These are phyloP conservation scores for Chrysina gloriosa DNA, from an alignment of 2,888 invertebrate species.

Conservation along the genomic window DNA sequence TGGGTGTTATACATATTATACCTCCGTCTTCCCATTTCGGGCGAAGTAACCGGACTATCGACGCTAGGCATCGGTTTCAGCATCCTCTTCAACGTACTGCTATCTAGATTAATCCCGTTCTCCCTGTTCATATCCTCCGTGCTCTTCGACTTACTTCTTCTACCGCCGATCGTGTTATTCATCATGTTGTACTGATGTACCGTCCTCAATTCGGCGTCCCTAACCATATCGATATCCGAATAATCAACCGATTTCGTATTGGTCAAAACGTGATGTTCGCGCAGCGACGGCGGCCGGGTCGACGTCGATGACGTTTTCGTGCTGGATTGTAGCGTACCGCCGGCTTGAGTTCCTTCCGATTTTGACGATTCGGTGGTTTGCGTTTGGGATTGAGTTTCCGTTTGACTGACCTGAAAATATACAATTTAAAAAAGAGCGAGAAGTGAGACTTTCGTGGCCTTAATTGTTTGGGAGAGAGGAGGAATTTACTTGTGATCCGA, in stretches of 20 bases:
- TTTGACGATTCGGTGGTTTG: slow-evolving; percentile 69
- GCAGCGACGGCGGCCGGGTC: slow-evolving; percentile 62
- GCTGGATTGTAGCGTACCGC: slow-evolving; percentile 74
- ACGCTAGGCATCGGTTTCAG: slow-evolving; percentile 93
- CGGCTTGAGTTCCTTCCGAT: slow-evolving; percentile 87
- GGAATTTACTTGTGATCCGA: slow-evolving; percentile 70
- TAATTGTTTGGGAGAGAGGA: not conserved
- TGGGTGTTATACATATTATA: slow-evolving; percentile 77
- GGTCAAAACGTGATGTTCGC: slow-evolving; percentile 66
- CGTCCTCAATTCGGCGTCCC: slow-evolving; percentile 77
- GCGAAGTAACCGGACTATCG: slow-evolving; percentile 90
- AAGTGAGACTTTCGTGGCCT: too few species aligned
- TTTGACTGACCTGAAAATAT: slow-evolving; percentile 63
- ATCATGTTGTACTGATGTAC: slow-evolving; percentile 76
- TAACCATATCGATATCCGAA: slow-evolving; percentile 76
- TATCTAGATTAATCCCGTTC: slow-evolving; percentile 73
- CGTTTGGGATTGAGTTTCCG: slow-evolving; percentile 62
- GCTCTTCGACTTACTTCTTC: slow-evolving; percentile 87
- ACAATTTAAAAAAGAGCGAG: too few species aligned
- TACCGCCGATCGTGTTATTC: slow-evolving; percentile 71
- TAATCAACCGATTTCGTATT: slow-evolving; percentile 75
- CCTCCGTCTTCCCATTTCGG: slow-evolving; percentile 87
- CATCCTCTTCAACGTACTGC: slow-evolving; percentile 91
- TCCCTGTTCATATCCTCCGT: slow-evolving; percentile 83
- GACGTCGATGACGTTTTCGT: slow-evolving; percentile 72